These are phyloP conservation scores for Haemorhous mexicanus DNA, from an alignment of 2,113 vertebrate species.

Conservation along the genomic window DNA sequence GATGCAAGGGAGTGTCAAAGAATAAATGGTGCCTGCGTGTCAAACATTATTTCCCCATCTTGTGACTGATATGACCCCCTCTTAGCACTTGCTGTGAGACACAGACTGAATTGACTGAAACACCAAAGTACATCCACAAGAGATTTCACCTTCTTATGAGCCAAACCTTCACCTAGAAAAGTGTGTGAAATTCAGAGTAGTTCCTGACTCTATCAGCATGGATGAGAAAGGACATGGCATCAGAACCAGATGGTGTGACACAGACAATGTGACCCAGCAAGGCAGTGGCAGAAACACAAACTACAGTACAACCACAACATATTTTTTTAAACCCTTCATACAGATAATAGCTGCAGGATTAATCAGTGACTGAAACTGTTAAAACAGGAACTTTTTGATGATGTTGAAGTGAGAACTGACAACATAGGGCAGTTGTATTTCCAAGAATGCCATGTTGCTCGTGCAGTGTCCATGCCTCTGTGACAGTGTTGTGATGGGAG, in stretches of 20 bases:
- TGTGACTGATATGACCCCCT: neutral
- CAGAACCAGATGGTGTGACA: neutral
- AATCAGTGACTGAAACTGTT: neutral
- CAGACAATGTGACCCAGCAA: neutral
- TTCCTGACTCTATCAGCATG: neutral
- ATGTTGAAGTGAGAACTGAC: neutral
- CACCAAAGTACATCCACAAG: neutral
- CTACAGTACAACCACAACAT: neutral
- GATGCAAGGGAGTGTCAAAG: neutral
- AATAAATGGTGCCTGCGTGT: neutral
- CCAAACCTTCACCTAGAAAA: neutral
- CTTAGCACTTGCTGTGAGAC: neutral
- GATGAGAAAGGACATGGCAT: neutral
- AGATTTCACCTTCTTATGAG: neutral
- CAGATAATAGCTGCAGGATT: neutral
- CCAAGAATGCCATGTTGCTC: neutral
- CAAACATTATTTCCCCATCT: neutral
- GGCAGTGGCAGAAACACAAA: neutral
- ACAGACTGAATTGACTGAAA: neutral
- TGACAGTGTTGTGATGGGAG: neutral
- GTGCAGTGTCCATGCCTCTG: neutral
- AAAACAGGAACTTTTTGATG: neutral
- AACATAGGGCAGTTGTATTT: fast-evolving
- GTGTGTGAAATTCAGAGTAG: neutral
- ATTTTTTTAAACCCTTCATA: neutral